Percentiles rank a stretch among this genome's conserved stretches.
Conservation (phyloP, 2,888 invertebrate species). For the Erebia aethiops region DNA sequence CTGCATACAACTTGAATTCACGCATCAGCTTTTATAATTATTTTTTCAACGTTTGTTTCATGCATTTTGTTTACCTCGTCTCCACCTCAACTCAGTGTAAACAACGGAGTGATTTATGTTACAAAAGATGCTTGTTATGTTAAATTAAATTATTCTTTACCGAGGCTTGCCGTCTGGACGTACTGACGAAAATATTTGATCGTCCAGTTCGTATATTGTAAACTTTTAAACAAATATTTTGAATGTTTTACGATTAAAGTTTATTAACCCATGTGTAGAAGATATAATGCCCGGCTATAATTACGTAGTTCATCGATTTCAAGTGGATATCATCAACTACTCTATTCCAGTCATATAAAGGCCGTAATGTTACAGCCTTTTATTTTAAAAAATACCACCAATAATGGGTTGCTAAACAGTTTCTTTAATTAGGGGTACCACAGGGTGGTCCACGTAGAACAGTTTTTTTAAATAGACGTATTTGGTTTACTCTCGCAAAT, state of each 20-base stretch:
- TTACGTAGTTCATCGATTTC: too few relatives aligned
- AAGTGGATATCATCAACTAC: neutral
- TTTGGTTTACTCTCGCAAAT: slow-evolving; percentile 14
- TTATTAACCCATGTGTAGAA: neutral
- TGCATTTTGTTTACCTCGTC: neutral
- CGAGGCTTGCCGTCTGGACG: neutral
- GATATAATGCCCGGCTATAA: too few relatives aligned
- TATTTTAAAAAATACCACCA: neutral
- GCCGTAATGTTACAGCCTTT: too few relatives aligned
- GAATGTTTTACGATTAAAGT: neutral
- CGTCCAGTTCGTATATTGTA: neutral
- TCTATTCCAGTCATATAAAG: neutral
- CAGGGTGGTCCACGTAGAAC: neutral
- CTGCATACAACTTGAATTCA: too few relatives aligned
- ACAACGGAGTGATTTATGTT: slow-evolving; percentile 10
- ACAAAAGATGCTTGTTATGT: slow-evolving; percentile 5
- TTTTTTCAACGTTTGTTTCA: too few relatives aligned
- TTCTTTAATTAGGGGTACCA: neutral
- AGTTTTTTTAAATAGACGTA: slow-evolving; percentile 7
- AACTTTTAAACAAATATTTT: neutral
- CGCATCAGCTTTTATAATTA: too few relatives aligned
- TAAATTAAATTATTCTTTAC: slow-evolving; percentile 6
- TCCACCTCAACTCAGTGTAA: neutral
- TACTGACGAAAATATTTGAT: slow-evolving; percentile 1
- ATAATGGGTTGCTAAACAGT: neutral